Conservation (phyloP, 2,888 invertebrate species). For the Labia minor region DNA sequence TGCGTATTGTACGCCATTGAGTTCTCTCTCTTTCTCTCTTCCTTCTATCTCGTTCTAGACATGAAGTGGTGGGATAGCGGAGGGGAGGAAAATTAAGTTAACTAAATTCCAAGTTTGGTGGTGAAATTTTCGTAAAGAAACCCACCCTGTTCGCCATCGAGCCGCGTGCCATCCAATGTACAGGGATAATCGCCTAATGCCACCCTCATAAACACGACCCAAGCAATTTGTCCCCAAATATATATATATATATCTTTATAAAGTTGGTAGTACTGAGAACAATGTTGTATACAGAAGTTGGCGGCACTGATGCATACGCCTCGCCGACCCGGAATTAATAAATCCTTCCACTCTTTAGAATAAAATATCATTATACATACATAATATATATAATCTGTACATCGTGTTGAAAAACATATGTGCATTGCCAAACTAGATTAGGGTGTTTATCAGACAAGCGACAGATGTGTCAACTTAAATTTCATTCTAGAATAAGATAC, state of each 20-base stretch:
- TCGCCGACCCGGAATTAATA: background rate
- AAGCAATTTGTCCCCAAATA: background rate
- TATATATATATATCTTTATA: too few relatives aligned
- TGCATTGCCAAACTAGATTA: background rate
- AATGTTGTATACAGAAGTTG: background rate
- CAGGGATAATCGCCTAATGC: background rate
- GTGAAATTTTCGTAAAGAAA: background rate
- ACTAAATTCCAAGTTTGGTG: background rate
- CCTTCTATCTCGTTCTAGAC: too few relatives aligned
- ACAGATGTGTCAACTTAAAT: background rate
- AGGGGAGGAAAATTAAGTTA: background rate
- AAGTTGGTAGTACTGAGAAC: background rate
- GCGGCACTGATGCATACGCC: background rate
- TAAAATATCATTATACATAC: background rate
- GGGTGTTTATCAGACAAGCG: background rate
- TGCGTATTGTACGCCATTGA: background rate
- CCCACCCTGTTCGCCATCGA: too few relatives aligned
- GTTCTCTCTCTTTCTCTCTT: too few relatives aligned
- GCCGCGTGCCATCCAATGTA: background rate
- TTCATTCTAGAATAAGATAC: background rate
- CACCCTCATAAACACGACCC: background rate
- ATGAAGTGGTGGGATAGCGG: background rate
- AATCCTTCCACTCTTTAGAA: background rate
- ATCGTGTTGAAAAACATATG: background rate
- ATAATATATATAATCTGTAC: too few relatives aligned